Percentiles rank a stretch among this genome's conserved stretches.
These are phyloP conservation scores for Ormia ochracea DNA, from an alignment of 2,888 invertebrate species.

Conservation along the genomic window DNA sequence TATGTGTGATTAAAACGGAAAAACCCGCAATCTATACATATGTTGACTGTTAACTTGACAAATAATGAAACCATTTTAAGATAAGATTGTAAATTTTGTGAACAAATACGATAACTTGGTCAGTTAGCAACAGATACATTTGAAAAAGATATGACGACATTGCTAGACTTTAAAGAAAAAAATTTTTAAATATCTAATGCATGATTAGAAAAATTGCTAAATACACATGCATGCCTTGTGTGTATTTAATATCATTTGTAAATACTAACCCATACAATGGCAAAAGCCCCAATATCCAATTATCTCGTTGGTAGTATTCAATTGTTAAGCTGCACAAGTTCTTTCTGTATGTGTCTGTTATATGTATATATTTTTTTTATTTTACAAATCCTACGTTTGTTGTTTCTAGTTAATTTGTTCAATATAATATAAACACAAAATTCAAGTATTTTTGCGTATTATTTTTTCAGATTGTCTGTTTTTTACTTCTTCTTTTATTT, in stretches of 20 bases:
- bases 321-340: slow-evolving; percentile 60
- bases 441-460: slow-evolving; percentile 51
- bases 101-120: not conserved
- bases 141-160: not conserved
- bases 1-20: too few species aligned
- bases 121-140: not conserved
- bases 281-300: slow-evolving; percentile 76
- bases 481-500: not conserved
- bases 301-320: slow-evolving; percentile 68
- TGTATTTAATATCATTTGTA: not conserved
- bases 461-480: slow-evolving; percentile 27
- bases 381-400: slow-evolving; percentile 28
- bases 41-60: too few species aligned
- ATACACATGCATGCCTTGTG: too few species aligned
- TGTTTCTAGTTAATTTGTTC: slow-evolving; percentile 27
- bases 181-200: not conserved
- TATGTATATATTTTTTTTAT: slow-evolving; percentile 24
- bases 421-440: slow-evolving; percentile 45
- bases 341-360: not conserved
- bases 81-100: not conserved
- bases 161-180: slow-evolving; percentile 13
- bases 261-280: slow-evolving; percentile 79
- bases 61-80: too few species aligned
- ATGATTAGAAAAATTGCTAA: not conserved
- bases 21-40: too few species aligned